phyloP scores from a whole-genome alignment of 30 jellyfish, hydroid and myxozoan species.

The Chironex yamaguchii region DNA sequence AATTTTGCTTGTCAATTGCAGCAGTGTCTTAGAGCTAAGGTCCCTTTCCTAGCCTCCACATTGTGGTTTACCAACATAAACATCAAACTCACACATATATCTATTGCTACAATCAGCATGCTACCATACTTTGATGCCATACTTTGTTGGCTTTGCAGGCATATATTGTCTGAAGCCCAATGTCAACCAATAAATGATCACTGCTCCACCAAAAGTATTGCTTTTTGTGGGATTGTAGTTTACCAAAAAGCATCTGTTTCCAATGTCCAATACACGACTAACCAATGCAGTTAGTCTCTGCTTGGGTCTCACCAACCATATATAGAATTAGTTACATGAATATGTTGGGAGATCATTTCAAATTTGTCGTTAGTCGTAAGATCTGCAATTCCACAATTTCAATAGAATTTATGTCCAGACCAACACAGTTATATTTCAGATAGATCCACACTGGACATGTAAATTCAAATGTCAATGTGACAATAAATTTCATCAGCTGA shows the following conservation, averaged over 20 bases:
- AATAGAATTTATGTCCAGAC: background rate
- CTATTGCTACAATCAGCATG: background rate
- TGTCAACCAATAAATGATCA: slow-evolving; percentile 6
- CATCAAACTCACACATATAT: background rate
- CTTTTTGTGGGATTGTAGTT: background rate
- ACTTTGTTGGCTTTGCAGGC: slow-evolving; percentile 10
- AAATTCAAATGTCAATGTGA: background rate
- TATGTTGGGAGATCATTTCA: slow-evolving; percentile 3
- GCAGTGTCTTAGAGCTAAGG: background rate
- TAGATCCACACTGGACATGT: slow-evolving; percentile 16
- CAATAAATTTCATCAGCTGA: background rate
- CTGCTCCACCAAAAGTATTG: slow-evolving; percentile 2
- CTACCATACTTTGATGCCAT: slow-evolving; percentile 7
- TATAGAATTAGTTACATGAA: background rate
- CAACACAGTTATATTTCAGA: slow-evolving; percentile 7
- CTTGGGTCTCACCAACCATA: slow-evolving; percentile 6
- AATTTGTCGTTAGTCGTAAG: slow-evolving; percentile 3
- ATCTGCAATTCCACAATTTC: slow-evolving; percentile 14
- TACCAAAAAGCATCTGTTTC: background rate
- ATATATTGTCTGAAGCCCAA: background rate
- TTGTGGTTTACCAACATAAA: background rate
- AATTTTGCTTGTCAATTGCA: background rate
- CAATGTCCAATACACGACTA: slow-evolving; percentile 1
- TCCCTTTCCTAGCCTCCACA: background rate
- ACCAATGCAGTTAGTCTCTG: slow-evolving; percentile 9